phyloP scores from a whole-genome alignment of 2,113 vertebrate genomes.

The Phaethon lepturus region DNA sequence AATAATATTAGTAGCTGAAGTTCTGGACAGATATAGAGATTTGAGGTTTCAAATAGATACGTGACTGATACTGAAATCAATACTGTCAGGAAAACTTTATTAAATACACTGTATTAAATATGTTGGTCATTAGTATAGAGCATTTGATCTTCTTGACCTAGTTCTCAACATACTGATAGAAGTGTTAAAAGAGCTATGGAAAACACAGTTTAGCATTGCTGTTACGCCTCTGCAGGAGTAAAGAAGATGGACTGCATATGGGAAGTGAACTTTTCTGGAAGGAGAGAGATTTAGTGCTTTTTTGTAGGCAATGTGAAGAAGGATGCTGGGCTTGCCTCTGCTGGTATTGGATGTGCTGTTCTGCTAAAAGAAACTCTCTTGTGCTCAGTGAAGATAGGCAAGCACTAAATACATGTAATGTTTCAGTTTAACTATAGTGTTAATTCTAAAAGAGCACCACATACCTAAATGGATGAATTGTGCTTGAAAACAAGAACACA shows the following conservation, averaged over 20 bases:
- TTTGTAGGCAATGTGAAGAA: not conserved
- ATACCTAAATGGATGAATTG: not conserved
- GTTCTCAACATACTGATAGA: not conserved
- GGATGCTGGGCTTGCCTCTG: not conserved
- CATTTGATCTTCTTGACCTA: not conserved
- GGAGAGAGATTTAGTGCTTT: not conserved
- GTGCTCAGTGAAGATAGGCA: not conserved
- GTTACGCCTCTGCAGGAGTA: not conserved
- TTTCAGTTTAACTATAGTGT: not conserved
- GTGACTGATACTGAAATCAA: not conserved
- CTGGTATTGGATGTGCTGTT: not conserved
- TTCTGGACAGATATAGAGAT: not conserved
- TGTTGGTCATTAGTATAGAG: not conserved
- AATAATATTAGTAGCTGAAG: not conserved
- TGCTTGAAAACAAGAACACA: not conserved
- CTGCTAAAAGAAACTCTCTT: not conserved
- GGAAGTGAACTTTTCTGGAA: not conserved
- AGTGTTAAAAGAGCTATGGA: not conserved
- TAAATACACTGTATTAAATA: not conserved
- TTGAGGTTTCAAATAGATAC: not conserved
- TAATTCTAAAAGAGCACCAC: not conserved
- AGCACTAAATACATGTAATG: not conserved
- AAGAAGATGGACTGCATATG: not conserved
- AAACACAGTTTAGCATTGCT: not conserved
- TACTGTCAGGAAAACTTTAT: not conserved